A percentile compares a stretch with the other conserved stretches of the same genome.
Conservation (phyloP, 2,888 invertebrate genomes). For the Drosophila atroscutellata region DNA sequence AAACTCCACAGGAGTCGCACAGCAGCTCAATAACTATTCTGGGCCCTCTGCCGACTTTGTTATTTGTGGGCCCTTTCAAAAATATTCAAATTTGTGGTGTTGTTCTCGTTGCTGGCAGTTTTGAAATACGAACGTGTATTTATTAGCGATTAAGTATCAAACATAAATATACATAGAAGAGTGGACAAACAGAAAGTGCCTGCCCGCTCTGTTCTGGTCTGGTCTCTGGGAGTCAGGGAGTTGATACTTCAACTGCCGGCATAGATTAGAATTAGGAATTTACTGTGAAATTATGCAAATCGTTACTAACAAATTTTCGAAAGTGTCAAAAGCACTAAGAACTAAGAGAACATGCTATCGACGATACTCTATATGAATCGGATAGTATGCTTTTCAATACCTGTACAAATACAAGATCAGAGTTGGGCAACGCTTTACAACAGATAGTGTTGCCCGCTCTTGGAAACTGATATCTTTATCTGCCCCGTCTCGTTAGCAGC, state of each 20-base stretch:
- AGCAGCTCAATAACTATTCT: constrained; percentile 45
- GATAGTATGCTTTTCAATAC: not conserved
- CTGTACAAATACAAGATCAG: not conserved
- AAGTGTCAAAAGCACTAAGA: constrained; percentile 72
- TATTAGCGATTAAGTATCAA: constrained; percentile 75
- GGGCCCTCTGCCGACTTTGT: not conserved
- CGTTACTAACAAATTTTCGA: constrained; percentile 70
- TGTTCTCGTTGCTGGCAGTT: constrained; percentile 42
- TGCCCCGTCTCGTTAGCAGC: constrained; percentile 51
- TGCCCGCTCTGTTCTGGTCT: constrained; percentile 7
- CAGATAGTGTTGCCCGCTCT: constrained; percentile 41
- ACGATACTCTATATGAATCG: constrained; percentile 19
- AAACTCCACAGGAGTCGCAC: constrained; percentile 72
- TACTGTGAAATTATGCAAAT: constrained; percentile 81
- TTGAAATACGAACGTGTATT: constrained; percentile 76
- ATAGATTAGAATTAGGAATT: constrained; percentile 71
- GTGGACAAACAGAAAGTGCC: constrained; percentile 1
- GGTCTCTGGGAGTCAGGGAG: constrained; percentile 11
- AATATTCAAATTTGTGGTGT: constrained; percentile 64
- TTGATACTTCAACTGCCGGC: constrained; percentile 45
- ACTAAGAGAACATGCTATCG: constrained; percentile 20
- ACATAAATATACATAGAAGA: constrained; percentile 49
- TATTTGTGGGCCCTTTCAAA: constrained; percentile 61
- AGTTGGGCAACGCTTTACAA: constrained; percentile 19
- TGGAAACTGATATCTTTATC: constrained; percentile 75